Conservation (phyloP, 2,113 vertebrate species). For the Salvelinus fontinalis region DNA sequence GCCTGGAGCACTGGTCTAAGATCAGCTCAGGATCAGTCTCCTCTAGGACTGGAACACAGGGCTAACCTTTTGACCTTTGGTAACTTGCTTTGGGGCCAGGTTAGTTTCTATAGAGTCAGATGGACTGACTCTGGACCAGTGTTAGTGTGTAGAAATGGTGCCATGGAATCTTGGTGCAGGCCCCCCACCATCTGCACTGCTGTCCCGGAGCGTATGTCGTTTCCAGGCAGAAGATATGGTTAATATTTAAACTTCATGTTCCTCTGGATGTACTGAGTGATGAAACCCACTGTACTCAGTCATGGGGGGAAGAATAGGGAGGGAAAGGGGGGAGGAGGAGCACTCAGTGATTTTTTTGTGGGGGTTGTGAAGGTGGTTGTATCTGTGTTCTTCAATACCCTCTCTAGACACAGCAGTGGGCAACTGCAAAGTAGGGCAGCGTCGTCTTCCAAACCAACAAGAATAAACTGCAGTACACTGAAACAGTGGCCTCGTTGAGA, state of each 20-base stretch:
- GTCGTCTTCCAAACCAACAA: not conserved
- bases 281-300: slow-evolving; percentile 18
- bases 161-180: not conserved
- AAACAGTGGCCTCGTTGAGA: not conserved
- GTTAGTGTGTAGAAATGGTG: not conserved
- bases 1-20: no score
- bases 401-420: slow-evolving; percentile 1
- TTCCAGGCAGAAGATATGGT: slow-evolving; percentile 45
- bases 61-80: no score
- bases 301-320: not conserved
- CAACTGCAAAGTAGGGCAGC: not conserved
- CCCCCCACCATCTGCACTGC: slow-evolving; percentile 6
- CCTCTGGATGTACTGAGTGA: slow-evolving; percentile 42
- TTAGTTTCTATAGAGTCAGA: not conserved
- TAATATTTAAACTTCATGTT: slow-evolving; percentile 69
- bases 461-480: not conserved
- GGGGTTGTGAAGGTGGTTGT: not conserved
- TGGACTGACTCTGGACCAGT: not conserved
- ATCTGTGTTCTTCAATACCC: slow-evolving; percentile 4
- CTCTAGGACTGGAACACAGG: no score
- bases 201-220: slow-evolving; percentile 50
- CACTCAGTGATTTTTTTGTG: not conserved
- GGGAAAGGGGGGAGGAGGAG: not conserved
- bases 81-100: no score
- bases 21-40: no score